Evolutionary conservation across 2,888 invertebrate species (phyloP).

Genomic region (Sarcophaga variegata): DNA sequence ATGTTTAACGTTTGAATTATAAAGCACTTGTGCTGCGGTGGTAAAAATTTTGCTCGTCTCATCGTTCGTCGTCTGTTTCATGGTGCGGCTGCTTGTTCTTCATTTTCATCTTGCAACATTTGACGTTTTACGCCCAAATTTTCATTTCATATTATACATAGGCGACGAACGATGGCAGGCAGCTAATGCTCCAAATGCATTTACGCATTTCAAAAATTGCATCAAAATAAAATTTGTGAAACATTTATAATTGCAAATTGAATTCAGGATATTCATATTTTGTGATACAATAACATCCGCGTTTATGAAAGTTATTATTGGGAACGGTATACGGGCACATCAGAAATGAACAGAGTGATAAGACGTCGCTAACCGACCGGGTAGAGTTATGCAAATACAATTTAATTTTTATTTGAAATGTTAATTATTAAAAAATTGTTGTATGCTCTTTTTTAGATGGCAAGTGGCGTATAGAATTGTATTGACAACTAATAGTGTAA

Average conservation of each 20-base stretch:
- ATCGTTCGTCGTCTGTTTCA: conserved; percentile 51
- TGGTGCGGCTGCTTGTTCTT: conserved; percentile 53
- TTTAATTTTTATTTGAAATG: too few species aligned
- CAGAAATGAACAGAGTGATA: conserved; percentile 21
- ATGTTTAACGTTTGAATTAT: conserved; percentile 26
- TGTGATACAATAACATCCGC: too few species aligned
- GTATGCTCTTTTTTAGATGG: conserved; percentile 23
- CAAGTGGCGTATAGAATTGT: conserved; percentile 3
- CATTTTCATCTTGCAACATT: conserved; percentile 58
- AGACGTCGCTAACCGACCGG: not conserved
- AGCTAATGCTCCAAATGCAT: conserved; percentile 32
- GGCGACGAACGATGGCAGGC: conserved; percentile 39
- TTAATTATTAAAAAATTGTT: too few species aligned
- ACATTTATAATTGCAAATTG: not conserved
- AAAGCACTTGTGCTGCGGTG: conserved; percentile 53
- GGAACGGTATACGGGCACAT: too few species aligned
- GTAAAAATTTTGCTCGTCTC: conserved; percentile 47
- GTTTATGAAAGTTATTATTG: too few species aligned
- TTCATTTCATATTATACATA: conserved; percentile 56
- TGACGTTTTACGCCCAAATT: conserved; percentile 69
- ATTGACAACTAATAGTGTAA: conserved; percentile 11
- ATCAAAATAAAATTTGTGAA: not conserved
- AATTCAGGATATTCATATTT: not conserved
- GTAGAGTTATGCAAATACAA: not conserved
- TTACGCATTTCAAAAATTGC: conserved; percentile 44